Conservation (phyloP, 1,140 invertebrate genomes). For the Varroa destructor region DNA sequence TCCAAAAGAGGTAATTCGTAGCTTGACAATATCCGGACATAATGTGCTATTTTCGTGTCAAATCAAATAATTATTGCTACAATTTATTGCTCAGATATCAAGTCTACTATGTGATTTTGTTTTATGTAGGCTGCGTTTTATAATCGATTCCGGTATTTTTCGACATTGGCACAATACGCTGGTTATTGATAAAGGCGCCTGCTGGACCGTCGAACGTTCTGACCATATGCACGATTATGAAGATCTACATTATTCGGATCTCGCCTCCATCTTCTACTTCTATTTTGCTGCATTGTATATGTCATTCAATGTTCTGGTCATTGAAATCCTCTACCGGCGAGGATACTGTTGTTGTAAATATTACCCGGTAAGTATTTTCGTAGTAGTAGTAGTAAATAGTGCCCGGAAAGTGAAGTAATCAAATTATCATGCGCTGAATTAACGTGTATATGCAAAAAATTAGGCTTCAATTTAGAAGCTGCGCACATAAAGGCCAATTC, state of each 20-base stretch:
- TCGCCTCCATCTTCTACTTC: conserved; percentile 11
- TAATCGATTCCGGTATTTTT: conserved; percentile 17
- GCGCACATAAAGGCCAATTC: no score
- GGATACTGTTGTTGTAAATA: conserved; percentile 13
- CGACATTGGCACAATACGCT: conserved; percentile 13
- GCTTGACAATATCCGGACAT: no score
- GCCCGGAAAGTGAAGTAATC: no score
- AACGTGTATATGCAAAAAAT: no score
- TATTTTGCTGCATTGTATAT: background rate
- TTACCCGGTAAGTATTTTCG: background rate
- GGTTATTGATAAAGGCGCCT: conserved; percentile 4
- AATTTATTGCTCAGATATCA: no score
- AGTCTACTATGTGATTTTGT: no score
- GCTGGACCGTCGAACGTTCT: background rate
- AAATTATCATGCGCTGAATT: no score
- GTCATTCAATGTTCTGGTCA: background rate
- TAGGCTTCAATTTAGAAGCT: no score
- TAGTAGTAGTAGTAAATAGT: no score
- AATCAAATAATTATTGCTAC: no score
- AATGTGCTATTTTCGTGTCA: no score
- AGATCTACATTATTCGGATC: conserved; percentile 3
- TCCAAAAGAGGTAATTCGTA: conserved; percentile 8
- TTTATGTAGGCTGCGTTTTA: background rate
- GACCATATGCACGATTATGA: conserved; percentile 21
- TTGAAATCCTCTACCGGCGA: conserved; percentile 10